Base-by-base conservation (phyloP, 2,113 vertebrate genomes). In the Dipodomys ordii region DNA sequence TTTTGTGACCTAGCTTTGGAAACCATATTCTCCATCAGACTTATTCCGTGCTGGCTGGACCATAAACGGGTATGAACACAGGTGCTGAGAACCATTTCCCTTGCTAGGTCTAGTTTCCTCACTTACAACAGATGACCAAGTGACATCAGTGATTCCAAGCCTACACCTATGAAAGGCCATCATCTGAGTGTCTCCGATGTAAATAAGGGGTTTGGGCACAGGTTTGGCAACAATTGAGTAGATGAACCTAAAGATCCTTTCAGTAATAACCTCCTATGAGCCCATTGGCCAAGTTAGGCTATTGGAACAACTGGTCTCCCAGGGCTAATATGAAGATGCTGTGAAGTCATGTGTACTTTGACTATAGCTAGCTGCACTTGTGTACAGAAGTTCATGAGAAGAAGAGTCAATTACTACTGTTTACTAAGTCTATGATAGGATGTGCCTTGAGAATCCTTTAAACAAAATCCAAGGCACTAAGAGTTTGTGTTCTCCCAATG, bases 311-410 rank as follows among this genome's bases (percentile, higher is more conserved):
- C 20, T 8, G 49, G 49, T 67, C 6, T 76, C 15, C 2, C 0
- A 25, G 35, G 7, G 25, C 39, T 71, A 20, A 71, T 1, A 0
- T 3, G 23, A 73, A 53, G 88, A 73, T 30, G 76, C 60, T 7
- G 0, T 6, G 35, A n/a, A 57, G 10, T 22, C 16, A 1, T 15
- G 16, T 2, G 23, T 19, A 20, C 2, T 80, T 16, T 78, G 22
- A 20, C 30, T 11, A 27, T 25, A 19, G 0, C 44, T 16, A 27
- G 68, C 20, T 89, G 6, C 1, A 0, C 20, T 4, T 4, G 3
- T 20, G 4, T 22, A 22, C 2, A 73, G 44, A 74, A n/a, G 11
- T 22, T 64, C 44, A 32, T 35, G 23, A 82, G 39, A 79, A 60
- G 27, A 57, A 11, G 5, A 67, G 23, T 57, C 23, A 2, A 49